Evolutionary conservation across 2,113 vertebrate genomes (phyloP).

Genomic region (Podilymbus podiceps): DNA sequence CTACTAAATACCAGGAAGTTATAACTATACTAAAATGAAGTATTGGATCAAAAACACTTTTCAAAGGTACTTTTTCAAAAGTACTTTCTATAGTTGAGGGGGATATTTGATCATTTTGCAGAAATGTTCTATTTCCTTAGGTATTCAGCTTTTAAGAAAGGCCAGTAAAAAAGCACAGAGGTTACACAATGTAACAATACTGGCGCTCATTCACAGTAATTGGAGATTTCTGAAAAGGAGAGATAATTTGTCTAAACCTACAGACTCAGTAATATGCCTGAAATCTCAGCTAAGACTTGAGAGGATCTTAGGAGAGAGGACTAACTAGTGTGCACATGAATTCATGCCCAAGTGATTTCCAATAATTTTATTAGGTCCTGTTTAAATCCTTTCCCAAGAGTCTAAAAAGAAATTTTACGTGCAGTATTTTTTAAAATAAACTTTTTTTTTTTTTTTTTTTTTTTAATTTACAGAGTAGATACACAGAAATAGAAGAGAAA

Average conservation of each 20-base stretch:
- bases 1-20: conserved; percentile 56
- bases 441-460: background rate
- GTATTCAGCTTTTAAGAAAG: conserved; percentile 32
- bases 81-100: background rate
- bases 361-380: background rate
- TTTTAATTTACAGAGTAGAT: background rate
- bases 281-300: background rate
- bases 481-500: background rate
- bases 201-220: conserved; percentile 10
- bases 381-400: background rate
- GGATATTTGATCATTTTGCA: conserved; percentile 6
- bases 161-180: background rate
- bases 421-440: background rate
- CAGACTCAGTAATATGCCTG: background rate
- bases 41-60: conserved; percentile 19
- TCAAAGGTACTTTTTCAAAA: background rate
- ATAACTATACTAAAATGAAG: conserved; percentile 29
- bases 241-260: conserved; percentile 8
- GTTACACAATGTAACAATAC: background rate
- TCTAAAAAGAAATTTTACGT: background rate
- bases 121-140: conserved; percentile 41
- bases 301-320: background rate
- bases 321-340: background rate
- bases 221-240: conserved; percentile 34
- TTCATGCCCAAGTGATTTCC: background rate